Evolutionary conservation across 2,113 vertebrate species (phyloP).

Genomic region (Crotalus viridis): DNA sequence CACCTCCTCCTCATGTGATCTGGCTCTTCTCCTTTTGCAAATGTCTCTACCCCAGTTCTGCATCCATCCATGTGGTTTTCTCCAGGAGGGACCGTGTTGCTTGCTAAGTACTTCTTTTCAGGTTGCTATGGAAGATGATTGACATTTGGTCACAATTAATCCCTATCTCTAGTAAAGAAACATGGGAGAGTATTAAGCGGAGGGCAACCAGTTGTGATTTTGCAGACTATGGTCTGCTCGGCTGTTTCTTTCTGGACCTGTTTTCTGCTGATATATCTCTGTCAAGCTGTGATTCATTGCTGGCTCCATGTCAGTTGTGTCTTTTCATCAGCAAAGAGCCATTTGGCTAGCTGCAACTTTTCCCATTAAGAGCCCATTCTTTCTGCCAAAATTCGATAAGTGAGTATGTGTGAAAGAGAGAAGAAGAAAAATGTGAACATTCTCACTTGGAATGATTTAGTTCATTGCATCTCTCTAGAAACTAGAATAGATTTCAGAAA

Average conservation of each 20-base stretch:
- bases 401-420: not conserved
- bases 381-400: not conserved
- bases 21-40: not conserved
- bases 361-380: not conserved
- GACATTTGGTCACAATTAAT: not conserved
- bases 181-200: not conserved
- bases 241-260: slow-evolving; percentile 1
- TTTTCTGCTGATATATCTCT: slow-evolving; percentile 19
- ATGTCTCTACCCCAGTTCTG: not conserved
- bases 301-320: not conserved
- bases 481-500: not conserved
- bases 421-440: not conserved
- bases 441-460: not conserved
- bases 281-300: slow-evolving; percentile 25
- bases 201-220: slow-evolving; percentile 3
- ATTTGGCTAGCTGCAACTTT: slow-evolving; percentile 15
- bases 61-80: not conserved
- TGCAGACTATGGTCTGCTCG: not conserved
- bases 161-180: not conserved
- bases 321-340: slow-evolving; percentile 22
- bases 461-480: not conserved
- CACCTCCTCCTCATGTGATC: not conserved
- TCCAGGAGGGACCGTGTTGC: not conserved
- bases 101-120: not conserved
- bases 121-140: not conserved